A percentile compares a stretch with the other conserved stretches of the same genome.
Conservation (phyloP, 2,888 invertebrate genomes). For the Euplexia lucipara region DNA sequence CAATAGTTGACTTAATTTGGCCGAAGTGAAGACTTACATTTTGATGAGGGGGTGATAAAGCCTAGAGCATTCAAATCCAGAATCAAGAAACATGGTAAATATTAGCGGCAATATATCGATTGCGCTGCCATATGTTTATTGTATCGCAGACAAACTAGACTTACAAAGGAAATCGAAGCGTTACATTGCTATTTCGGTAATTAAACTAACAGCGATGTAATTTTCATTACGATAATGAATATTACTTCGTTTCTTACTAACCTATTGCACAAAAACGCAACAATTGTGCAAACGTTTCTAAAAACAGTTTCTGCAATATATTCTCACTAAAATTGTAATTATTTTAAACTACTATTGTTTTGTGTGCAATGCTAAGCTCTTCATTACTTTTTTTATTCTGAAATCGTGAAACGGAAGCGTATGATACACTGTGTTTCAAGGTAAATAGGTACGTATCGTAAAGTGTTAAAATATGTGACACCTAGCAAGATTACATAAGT, state of each 20-base stretch:
- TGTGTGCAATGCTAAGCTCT: background rate
- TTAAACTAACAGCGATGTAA: constrained; percentile 13
- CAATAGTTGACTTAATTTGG: no score
- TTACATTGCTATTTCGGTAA: constrained; percentile 23
- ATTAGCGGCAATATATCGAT: background rate
- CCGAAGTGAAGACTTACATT: no score
- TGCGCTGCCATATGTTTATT: background rate
- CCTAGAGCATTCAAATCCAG: background rate
- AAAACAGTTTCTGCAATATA: constrained; percentile 16
- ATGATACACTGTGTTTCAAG: constrained; percentile 11
- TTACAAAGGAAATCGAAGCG: constrained; percentile 22
- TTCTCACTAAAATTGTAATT: constrained; percentile 10
- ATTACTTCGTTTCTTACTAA: constrained; percentile 27
- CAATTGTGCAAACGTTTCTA: constrained; percentile 27
- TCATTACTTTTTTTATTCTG: constrained; percentile 3
- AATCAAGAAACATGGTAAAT: no score
- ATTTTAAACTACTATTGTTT: constrained; percentile 21
- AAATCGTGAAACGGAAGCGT: constrained; percentile 10
- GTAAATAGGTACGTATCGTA: background rate
- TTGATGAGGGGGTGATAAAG: no score
- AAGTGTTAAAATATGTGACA: constrained; percentile 11
- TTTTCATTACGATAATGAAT: constrained; percentile 35
- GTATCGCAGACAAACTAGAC: background rate
- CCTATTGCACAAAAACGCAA: constrained; percentile 29
- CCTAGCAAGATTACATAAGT: background rate